These are phyloP conservation scores for Cyanocitta stelleri DNA, from an alignment of 2,113 vertebrate species.

Conservation along the genomic window DNA sequence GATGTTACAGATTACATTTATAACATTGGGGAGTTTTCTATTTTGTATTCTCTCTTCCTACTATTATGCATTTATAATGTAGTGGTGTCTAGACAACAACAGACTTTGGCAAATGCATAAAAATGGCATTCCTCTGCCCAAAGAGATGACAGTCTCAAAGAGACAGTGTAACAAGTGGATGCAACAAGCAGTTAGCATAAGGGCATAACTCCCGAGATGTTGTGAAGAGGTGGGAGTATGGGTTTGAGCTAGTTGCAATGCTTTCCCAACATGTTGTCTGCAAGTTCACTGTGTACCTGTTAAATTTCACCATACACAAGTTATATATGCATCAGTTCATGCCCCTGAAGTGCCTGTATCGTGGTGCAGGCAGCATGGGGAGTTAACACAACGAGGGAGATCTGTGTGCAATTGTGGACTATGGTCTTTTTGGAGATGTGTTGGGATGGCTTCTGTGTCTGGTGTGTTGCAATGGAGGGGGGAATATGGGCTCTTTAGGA, in stretches of 20 bases:
- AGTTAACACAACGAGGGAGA: background rate
- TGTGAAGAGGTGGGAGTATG: background rate
- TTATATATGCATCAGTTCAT: background rate
- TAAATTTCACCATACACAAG: background rate
- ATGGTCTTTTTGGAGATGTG: fast-evolving
- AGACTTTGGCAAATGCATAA: background rate
- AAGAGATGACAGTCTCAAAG: background rate
- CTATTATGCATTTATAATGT: background rate
- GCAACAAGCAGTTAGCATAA: background rate
- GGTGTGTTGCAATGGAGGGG: background rate
- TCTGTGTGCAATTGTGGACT: background rate
- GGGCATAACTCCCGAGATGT: background rate
- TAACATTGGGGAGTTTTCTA: fast-evolving
- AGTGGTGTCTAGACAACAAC: background rate
- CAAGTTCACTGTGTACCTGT: background rate
- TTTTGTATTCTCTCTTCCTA: background rate
- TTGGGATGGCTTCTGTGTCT: background rate
- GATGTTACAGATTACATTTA: background rate
- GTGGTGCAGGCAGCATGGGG: background rate
- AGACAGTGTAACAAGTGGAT: background rate
- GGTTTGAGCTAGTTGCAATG: background rate
- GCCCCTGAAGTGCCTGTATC: background rate
- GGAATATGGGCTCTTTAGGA: background rate
- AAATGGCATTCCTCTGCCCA: background rate
- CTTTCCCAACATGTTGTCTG: background rate